Percentiles rank a stretch among this genome's conserved stretches.
phyloP scores from a whole-genome alignment of 2,113 vertebrate genomes.

The Lonchura striata region DNA sequence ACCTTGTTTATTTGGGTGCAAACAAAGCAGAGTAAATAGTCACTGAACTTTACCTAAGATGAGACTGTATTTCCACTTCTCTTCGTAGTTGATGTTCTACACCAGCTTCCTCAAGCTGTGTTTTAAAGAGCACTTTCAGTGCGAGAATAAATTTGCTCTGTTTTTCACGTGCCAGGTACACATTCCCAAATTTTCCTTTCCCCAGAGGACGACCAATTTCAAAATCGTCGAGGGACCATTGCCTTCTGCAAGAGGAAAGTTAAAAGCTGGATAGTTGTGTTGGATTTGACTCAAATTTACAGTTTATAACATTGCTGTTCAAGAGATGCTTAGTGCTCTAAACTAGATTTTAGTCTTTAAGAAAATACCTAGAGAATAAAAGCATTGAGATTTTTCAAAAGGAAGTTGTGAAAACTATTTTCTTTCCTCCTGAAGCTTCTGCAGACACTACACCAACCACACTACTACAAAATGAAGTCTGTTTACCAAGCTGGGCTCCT shows the following conservation, averaged over 20 bases:
- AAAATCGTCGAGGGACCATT: slow-evolving; percentile 93
- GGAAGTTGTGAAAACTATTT: background rate
- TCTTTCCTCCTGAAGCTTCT: background rate
- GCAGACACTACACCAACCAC: background rate
- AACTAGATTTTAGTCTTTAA: background rate
- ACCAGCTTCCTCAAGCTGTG: slow-evolving; percentile 91
- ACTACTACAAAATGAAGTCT: background rate
- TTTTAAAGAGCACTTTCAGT: slow-evolving; percentile 94
- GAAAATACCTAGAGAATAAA: background rate
- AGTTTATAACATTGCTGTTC: background rate
- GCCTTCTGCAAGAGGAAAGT: slow-evolving; percentile 75
- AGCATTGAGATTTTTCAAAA: background rate
- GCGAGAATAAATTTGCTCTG: slow-evolving; percentile 94
- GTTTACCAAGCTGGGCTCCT: background rate
- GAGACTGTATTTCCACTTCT: slow-evolving; percentile 97
- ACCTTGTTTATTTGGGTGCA: background rate
- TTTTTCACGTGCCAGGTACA: slow-evolving; percentile 93
- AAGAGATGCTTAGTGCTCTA: background rate
- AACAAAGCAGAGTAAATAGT: background rate
- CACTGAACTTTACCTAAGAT: slow-evolving; percentile 83
- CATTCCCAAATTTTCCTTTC: slow-evolving; percentile 97
- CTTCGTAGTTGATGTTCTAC: slow-evolving; percentile 93
- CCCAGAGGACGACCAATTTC: slow-evolving; percentile 93
- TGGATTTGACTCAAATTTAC: background rate
- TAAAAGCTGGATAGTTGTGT: background rate